phyloP scores from a whole-genome alignment of 2,888 invertebrate genomes.

The Koerneria pararmatus region DNA sequence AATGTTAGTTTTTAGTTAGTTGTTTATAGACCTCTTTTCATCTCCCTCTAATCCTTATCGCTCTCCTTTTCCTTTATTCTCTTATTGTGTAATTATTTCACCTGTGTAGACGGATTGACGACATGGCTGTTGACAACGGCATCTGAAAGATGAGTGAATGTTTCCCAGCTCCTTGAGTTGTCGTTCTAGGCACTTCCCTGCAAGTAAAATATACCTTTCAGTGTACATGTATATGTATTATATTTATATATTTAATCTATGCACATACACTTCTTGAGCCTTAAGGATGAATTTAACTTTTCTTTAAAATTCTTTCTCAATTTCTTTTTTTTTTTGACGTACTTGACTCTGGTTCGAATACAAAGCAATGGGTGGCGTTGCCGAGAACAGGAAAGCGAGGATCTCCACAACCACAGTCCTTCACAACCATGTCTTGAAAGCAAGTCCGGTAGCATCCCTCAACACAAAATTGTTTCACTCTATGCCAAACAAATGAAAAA shows the following conservation, averaged over 20 bases:
- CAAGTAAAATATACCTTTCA: conserved; percentile 3
- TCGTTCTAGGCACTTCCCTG: conserved; percentile 52
- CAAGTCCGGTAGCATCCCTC: conserved; percentile 57
- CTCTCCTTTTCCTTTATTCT: no score
- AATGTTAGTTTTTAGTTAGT: no score
- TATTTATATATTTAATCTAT: background rate
- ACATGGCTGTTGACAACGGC: conserved; percentile 53
- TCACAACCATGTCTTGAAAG: conserved; percentile 52
- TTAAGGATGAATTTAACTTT: background rate
- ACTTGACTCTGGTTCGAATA: conserved; percentile 47
- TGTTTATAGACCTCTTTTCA: no score
- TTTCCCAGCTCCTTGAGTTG: conserved; percentile 45
- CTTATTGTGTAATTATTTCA: no score
- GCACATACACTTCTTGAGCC: background rate
- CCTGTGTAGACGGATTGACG: conserved; percentile 49
- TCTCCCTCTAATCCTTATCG: no score
- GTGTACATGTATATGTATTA: conserved; percentile 3
- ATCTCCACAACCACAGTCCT: conserved; percentile 56
- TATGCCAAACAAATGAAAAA: background rate
- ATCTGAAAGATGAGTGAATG: conserved; percentile 21
- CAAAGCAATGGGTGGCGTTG: conserved; percentile 44
- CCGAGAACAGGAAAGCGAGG: conserved; percentile 55
- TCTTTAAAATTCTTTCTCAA: background rate
- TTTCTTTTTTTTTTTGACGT: background rate
- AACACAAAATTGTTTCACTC: no score